Conservation (phyloP, 1,140 invertebrate genomes). For the Drosophila novamexicana region DNA sequence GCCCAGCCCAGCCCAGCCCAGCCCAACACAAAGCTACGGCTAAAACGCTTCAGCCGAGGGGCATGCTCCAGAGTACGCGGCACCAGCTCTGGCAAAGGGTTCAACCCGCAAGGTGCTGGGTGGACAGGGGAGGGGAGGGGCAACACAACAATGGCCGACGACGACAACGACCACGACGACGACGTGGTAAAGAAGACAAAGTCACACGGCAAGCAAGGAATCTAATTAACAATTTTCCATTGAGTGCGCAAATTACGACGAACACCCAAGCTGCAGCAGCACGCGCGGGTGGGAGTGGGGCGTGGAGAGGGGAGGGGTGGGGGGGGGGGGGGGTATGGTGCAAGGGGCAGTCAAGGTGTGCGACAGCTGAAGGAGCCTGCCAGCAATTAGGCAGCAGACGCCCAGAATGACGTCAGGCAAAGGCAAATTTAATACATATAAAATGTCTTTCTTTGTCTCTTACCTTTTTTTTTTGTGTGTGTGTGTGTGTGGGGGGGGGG, state of each 20-base stretch:
- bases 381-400: neutral
- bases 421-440: neutral
- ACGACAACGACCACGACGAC: conserved; percentile 37
- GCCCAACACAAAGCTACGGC: conserved; percentile 63
- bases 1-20: neutral
- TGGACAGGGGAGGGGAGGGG: neutral
- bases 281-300: neutral
- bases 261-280: conserved; percentile 48
- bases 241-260: conserved; percentile 79
- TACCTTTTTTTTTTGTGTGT: neutral
- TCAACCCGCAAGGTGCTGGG: neutral
- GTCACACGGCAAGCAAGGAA: conserved; percentile 79
- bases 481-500: neutral
- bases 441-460: neutral
- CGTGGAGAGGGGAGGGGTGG: neutral
- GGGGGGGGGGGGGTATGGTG: neutral
- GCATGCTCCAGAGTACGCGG: conserved; percentile 4
- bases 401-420: conserved; percentile 12
- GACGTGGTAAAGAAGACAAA: conserved; percentile 51
- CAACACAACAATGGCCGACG: conserved; percentile 55
- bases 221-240: conserved; percentile 83
- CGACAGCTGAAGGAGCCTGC: neutral
- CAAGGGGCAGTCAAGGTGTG: no score
- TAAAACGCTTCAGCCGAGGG: conserved; percentile 56
- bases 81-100: neutral